A percentile compares a stretch with the other conserved stretches of the same genome.
Conservation (phyloP, 64 coral and sea anemone genomes). For the Montipora foliosa region DNA sequence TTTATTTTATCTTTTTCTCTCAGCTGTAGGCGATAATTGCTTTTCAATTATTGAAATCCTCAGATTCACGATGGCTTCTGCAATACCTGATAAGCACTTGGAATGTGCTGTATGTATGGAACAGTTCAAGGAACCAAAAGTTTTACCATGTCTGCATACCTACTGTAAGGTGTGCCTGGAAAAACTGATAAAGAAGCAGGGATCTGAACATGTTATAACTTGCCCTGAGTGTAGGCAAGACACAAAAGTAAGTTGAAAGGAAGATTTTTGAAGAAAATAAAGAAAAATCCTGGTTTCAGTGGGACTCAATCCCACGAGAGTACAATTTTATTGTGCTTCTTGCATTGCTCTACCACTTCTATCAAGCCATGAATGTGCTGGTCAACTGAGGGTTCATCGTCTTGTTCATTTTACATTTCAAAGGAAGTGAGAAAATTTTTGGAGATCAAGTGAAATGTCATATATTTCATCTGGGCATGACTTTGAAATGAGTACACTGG, state of each 20-base stretch:
- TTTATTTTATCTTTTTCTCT: background rate
- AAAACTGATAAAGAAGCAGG: slow-evolving; percentile 27
- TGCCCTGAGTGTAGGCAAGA: slow-evolving; percentile 59
- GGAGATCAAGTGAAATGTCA: no score
- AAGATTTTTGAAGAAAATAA: background rate
- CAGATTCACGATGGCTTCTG: background rate
- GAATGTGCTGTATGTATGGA: slow-evolving; percentile 67
- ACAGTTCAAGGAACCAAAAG: slow-evolving; percentile 70
- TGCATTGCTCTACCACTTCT: no score
- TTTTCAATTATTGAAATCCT: background rate
- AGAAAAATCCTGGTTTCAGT: no score
- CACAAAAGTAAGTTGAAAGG: slow-evolving; percentile 33
- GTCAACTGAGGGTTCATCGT: no score
- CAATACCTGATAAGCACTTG: background rate
- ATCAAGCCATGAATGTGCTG: no score
- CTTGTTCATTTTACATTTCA: no score
- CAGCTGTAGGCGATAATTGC: no score
- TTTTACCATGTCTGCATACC: slow-evolving; percentile 69
- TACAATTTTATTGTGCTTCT: no score
- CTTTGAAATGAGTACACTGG: no score
- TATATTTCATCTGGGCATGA: no score
- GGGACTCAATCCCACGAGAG: no score
- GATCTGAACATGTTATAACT: slow-evolving; percentile 6
- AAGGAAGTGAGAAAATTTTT: no score
- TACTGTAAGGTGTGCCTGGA: slow-evolving; percentile 74